Evolutionary conservation across 2,113 vertebrate genomes (phyloP), one percentile per base, ranked within the genome.

Genomic region (Amphilophus citrinellus): DNA sequence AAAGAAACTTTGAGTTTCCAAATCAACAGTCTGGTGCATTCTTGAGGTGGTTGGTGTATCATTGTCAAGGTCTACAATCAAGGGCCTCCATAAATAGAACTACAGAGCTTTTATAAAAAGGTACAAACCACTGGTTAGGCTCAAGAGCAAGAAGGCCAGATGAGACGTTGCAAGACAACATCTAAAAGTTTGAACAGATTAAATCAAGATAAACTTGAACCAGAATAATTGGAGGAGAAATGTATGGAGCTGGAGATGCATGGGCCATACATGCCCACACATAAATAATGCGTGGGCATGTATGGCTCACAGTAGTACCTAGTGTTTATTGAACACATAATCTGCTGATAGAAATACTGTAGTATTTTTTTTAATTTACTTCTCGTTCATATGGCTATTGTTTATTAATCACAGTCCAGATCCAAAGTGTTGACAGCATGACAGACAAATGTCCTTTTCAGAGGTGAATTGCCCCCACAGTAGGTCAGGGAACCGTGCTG

Each of bases 401-500:
- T 73, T 73, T 73, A 56, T 73, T 56, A 42, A 77, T 10, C 27
- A 20, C 10, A 56, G 47, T 75, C 17, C 10, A 35, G 44, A 75
- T 81, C 57, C 14, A 87, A 62, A 71, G 59, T 50, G 32, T 13
- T 62, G 63, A 82, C 39, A 79, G 76, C 68, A 83, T n/a, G 76
- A 87, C 65, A 47, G 88, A 87, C 61, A 22, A 53, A 58, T 62
- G 88, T 88, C 91, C 88, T 90, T 87, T 91, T 66, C 30, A 6
- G 87, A 93, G 77, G 84, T 84, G 88, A 92, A 68, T 2, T 73
- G 81, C 83, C 91, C 83, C 71, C 61, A n/a, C 76, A 87, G 80
- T 87, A 86, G 88, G 87, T 93, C 90, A 93, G 81, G 42, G 77
- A 84, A 82, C 71, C 47, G 62, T 7, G 79, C 91, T 85, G 66